A percentile compares a stretch with the other conserved stretches of the same genome.
phyloP scores from a whole-genome alignment of 2,888 invertebrate genomes.

The Ornithoptera alexandrae region DNA sequence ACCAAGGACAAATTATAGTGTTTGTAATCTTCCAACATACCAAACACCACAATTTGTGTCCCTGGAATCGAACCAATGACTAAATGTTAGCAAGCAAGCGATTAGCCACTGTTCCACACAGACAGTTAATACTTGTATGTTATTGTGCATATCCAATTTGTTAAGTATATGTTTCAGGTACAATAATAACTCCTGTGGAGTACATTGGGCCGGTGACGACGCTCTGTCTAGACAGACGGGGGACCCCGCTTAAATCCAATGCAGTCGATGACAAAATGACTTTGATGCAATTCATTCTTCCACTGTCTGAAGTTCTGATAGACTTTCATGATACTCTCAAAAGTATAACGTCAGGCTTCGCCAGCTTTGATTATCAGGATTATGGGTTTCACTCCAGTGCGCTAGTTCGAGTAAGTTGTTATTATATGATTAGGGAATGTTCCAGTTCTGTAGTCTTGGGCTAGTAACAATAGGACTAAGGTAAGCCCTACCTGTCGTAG shows the following conservation, averaged over 20 bases:
- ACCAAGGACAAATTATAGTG: not conserved
- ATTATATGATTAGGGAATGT: not conserved
- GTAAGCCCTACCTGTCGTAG: no score
- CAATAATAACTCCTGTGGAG: constrained; percentile 91
- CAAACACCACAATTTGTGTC: not conserved
- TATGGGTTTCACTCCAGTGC: constrained; percentile 88
- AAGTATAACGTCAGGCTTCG: constrained; percentile 94
- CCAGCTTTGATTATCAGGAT: constrained; percentile 96
- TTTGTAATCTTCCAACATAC: no score
- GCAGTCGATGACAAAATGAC: constrained; percentile 91
- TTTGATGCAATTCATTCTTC: constrained; percentile 90
- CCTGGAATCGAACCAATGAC: not conserved
- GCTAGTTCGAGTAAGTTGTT: constrained; percentile 85
- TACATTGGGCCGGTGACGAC: constrained; percentile 85
- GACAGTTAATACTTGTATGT: not conserved
- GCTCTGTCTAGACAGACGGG: constrained; percentile 87
- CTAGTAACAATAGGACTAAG: no score
- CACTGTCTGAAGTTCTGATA: constrained; percentile 94
- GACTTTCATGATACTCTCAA: constrained; percentile 97
- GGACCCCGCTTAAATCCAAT: constrained; percentile 81
- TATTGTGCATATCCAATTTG: not conserved
- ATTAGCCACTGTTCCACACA: not conserved
- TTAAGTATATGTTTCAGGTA: constrained; percentile 74
- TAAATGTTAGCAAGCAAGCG: not conserved
- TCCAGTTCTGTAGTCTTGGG: no score